Evolutionary conservation across 2,113 vertebrate genomes (phyloP).

Genomic region (Hemicordylus capensis): DNA sequence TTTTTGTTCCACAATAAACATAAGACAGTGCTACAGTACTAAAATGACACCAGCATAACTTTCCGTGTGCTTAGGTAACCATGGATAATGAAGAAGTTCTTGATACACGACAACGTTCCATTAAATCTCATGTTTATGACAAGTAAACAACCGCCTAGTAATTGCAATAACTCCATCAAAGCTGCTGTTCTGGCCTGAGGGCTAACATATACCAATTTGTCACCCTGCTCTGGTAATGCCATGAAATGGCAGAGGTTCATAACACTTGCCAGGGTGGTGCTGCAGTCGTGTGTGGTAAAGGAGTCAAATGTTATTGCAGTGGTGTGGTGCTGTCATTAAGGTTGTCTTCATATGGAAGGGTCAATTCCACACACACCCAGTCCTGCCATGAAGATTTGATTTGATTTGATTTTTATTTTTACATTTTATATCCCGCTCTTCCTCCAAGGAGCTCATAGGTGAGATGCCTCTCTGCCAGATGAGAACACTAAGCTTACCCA

Average conservation of each 20-base stretch:
- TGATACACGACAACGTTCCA: background rate
- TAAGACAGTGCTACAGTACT: background rate
- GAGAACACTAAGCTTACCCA: background rate
- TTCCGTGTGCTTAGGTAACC: background rate
- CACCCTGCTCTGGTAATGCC: background rate
- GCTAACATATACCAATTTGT: fast-evolving
- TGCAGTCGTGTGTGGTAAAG: too few species aligned
- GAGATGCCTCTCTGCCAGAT: background rate
- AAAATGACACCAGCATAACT: background rate
- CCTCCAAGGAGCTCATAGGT: too few species aligned
- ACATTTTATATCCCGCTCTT: too few species aligned
- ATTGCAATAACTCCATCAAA: background rate
- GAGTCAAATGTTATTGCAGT: too few species aligned
- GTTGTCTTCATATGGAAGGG: too few species aligned
- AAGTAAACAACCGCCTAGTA: background rate
- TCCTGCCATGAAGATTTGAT: too few species aligned
- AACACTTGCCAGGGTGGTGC: too few species aligned
- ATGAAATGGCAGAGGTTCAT: too few species aligned
- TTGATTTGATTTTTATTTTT: too few species aligned
- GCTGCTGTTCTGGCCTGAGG: background rate
- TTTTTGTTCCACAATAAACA: background rate
- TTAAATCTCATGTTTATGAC: background rate
- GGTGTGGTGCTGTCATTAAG: too few species aligned
- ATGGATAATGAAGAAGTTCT: background rate
- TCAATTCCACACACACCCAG: too few species aligned